Base-by-base conservation (phyloP, 2,797 vertebrate genomes). In the Chrysocyon brachyurus region DNA sequence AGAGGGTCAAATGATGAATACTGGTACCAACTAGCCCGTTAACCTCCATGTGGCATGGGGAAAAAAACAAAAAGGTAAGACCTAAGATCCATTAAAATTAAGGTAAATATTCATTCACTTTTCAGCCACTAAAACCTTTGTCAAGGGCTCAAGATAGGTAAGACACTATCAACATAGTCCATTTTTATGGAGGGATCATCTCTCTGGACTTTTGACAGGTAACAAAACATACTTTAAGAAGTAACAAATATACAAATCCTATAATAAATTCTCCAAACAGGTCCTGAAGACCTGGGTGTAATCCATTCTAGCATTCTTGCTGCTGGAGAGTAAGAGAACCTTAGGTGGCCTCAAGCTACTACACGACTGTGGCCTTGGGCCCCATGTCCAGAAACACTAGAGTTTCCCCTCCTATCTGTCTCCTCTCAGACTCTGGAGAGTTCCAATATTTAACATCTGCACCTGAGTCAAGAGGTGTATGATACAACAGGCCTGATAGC, bases 401-500 rank as follows among this genome's bases (percentile, higher is more conserved):
- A 70, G 16, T 66, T 33, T 61, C 64, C 54, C 95, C 90, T 78
- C 93, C 77, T 59, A 40, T 52, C 86, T 70, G 31, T 82, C 93
- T 91, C 73, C 40, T 54, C 54, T 73, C 75, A 36, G 54, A 24
- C 49, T 97, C 90, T 83, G 86, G 28, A 88, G 49, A 63, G 31
- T 49, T 79, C 88, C 28, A 66, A 24, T 2, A 73, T 15, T 84
- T 52, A 90, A 59, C 12, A 72, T 14, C 33, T 56, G 79, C 63
- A 52, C 92, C 72, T 68, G 54, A 91, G 36, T 90, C 7, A 7
- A 82, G 85, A 94, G 36, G n/a, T 12, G 2, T 5, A 46, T 14
- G 59, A 96, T 54, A 57, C 61, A 70, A 56, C n/a, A 91, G 96
- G 93, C 93, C 96, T 11, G 21, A 87, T 7, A 82, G 87, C 77